A percentile compares a stretch with the other conserved stretches of the same genome.
phyloP scores from a whole-genome alignment of 2,888 invertebrate species.

The Yponomeuta cagnagella region DNA sequence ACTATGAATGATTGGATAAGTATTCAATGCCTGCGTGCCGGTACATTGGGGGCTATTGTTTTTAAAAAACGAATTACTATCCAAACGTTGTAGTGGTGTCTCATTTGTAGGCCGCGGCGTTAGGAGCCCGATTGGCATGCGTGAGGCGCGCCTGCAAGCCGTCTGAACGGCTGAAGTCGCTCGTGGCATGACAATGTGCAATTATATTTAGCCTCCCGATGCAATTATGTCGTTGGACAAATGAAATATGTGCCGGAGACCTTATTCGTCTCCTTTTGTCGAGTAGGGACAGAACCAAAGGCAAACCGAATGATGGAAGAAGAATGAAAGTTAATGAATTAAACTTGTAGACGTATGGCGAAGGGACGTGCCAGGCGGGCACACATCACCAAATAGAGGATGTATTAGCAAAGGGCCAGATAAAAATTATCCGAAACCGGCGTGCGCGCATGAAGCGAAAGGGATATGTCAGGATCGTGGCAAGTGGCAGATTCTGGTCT shows the following conservation, averaged over 20 bases:
- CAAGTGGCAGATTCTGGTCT: no score
- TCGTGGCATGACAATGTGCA: slow-evolving; percentile 56
- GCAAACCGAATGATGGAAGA: background rate
- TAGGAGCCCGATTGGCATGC: slow-evolving; percentile 9
- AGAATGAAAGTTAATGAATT: no score
- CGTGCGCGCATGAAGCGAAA: no score
- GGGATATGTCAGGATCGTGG: no score
- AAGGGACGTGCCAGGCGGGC: no score
- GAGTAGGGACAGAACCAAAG: background rate
- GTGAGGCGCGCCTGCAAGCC: background rate
- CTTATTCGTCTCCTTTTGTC: background rate
- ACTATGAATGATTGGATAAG: slow-evolving; percentile 23
- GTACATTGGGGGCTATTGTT: slow-evolving; percentile 36
- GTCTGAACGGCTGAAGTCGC: slow-evolving; percentile 31
- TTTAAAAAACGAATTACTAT: slow-evolving; percentile 39
- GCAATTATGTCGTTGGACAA: slow-evolving; percentile 53
- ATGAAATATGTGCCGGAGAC: slow-evolving; percentile 54
- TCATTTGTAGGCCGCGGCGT: slow-evolving; percentile 11
- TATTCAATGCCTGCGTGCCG: slow-evolving; percentile 27
- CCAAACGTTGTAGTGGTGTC: slow-evolving; percentile 30
- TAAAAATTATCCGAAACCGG: no score
- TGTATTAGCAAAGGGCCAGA: no score
- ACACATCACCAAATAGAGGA: no score
- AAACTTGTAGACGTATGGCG: no score
- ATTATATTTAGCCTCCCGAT: slow-evolving; percentile 57